Percentiles rank a stretch among this genome's conserved stretches.
phyloP scores from a whole-genome alignment of 2,888 invertebrate genomes.

The Ennomos quercinarius region DNA sequence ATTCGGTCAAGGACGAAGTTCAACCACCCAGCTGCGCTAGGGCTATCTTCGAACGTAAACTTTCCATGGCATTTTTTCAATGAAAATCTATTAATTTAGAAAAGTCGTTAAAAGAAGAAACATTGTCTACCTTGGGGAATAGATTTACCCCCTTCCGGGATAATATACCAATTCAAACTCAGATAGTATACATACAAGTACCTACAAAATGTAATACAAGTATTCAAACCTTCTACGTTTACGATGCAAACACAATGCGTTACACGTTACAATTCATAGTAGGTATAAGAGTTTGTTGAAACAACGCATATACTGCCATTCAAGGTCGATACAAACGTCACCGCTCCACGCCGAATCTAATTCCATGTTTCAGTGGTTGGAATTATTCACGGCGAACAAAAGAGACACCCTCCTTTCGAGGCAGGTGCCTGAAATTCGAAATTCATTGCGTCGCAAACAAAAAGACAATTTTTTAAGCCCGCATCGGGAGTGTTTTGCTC shows the following conservation, averaged over 20 bases:
- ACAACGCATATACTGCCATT: not conserved
- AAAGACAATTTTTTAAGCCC: slow-evolving; percentile 67
- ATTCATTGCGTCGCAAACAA: slow-evolving; percentile 79
- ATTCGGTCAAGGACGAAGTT: too few species aligned
- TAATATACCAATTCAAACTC: too few species aligned
- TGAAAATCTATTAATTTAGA: too few species aligned
- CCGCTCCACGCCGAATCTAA: slow-evolving; percentile 6
- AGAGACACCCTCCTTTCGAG: slow-evolving; percentile 63
- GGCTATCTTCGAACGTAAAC: too few species aligned
- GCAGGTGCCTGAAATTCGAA: slow-evolving; percentile 72
- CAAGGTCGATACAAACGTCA: not conserved
- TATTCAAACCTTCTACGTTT: too few species aligned
- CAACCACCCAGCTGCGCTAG: too few species aligned
- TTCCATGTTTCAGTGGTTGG: slow-evolving; percentile 42
- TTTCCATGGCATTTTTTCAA: too few species aligned
- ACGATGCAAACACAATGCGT: not conserved
- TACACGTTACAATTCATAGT: slow-evolving; percentile 3
- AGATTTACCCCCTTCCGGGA: too few species aligned
- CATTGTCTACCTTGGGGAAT: too few species aligned
- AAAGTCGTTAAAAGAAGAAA: too few species aligned
- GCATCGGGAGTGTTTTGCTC: slow-evolving; percentile 49
- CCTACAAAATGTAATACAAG: too few species aligned
- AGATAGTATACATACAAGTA: too few species aligned
- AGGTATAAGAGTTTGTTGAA: not conserved
- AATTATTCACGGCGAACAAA: slow-evolving; percentile 74